Conservation (phyloP, 2,888 invertebrate species). For the Matsumyia berberina region DNA sequence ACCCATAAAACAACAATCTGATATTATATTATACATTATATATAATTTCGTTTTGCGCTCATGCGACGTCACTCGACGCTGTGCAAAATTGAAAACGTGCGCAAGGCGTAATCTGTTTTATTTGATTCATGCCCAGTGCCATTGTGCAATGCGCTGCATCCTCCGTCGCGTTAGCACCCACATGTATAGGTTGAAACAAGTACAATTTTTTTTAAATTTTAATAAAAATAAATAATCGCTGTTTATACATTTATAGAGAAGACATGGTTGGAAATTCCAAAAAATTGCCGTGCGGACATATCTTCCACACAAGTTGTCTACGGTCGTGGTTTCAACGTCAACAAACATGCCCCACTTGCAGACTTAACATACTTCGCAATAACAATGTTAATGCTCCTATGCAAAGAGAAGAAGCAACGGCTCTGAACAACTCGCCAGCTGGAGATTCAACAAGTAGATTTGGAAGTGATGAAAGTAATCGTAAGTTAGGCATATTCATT, state of each 20-base stretch:
- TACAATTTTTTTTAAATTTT: too few relatives aligned
- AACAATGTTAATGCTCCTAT: conserved; percentile 81
- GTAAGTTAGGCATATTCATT: background rate
- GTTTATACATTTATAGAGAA: conserved; percentile 84
- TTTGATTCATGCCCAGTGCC: too few relatives aligned
- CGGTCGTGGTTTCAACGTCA: conserved; percentile 99
- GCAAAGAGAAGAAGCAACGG: conserved; percentile 76
- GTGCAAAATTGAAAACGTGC: too few relatives aligned
- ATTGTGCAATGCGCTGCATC: too few relatives aligned
- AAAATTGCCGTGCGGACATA: conserved; percentile 99
- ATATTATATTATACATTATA: too few relatives aligned
- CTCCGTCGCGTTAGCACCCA: too few relatives aligned
- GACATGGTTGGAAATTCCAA: conserved; percentile 92
- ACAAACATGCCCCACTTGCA: conserved; percentile 99
- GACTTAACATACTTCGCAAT: conserved; percentile 91
- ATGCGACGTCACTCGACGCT: too few relatives aligned
- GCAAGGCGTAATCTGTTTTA: too few relatives aligned
- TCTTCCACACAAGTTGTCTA: conserved; percentile 98
- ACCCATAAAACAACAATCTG: too few relatives aligned
- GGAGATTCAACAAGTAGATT: conserved; percentile 72
- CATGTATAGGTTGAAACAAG: too few relatives aligned
- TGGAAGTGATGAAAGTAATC: conserved; percentile 33
- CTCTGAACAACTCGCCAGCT: conserved; percentile 77
- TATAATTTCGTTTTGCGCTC: too few relatives aligned
- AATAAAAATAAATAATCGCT: background rate